Evolutionary conservation across 2,888 invertebrate species (phyloP).

Genomic region (Buathra laborator): DNA sequence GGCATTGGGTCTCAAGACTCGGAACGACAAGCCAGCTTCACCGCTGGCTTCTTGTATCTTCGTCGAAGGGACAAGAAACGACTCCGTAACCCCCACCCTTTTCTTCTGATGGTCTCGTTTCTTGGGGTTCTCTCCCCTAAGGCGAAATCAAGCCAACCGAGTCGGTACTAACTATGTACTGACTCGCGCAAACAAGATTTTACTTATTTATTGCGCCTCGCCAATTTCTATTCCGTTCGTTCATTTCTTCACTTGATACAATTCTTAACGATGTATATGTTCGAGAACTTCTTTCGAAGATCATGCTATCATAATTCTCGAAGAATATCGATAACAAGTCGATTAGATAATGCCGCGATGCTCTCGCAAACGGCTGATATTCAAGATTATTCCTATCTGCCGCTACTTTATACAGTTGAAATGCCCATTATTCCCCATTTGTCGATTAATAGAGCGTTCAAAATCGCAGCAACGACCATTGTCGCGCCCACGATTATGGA

Average conservation of each 20-base stretch:
- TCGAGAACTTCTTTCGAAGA: no score
- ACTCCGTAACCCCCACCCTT: constrained; percentile 67
- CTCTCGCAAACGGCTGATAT: no score
- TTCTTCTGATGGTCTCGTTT: constrained; percentile 63
- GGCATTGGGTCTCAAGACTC: constrained; percentile 37
- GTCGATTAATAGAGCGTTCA: constrained; percentile 93
- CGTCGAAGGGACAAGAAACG: constrained; percentile 18
- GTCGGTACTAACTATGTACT: constrained; percentile 79
- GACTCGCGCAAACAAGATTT: constrained; percentile 83
- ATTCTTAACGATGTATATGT: no score
- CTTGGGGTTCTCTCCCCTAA: constrained; percentile 76
- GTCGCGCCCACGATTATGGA: constrained; percentile 37
- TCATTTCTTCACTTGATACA: constrained; percentile 39
- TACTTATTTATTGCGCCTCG: constrained; percentile 84
- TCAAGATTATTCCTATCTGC: no score
- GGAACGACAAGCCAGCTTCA: constrained; percentile 21
- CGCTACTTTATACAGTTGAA: no score
- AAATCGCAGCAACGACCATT: constrained; percentile 42
- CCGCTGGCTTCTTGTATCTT: constrained; percentile 44
- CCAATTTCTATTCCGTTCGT: constrained; percentile 75
- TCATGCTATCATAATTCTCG: no score
- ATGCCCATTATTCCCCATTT: constrained; percentile 92
- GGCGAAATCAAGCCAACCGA: constrained; percentile 72
- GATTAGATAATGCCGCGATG: no score
- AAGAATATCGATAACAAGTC: no score